Evolutionary conservation across 2,888 invertebrate species (phyloP).

Genomic region (Tinea semifulvella): DNA sequence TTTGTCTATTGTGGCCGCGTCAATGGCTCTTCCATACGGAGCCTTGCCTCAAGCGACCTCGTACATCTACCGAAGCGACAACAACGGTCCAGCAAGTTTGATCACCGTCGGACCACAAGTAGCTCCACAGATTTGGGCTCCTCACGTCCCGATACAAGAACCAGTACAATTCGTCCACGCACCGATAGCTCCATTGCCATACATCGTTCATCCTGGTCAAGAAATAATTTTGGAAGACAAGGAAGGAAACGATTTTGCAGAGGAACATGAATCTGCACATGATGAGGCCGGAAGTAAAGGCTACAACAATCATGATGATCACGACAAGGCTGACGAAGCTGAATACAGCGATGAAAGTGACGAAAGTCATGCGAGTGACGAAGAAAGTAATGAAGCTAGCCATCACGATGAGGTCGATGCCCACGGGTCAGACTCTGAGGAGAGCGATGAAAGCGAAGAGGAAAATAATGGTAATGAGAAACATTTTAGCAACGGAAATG

Average conservation of each 20-base stretch:
- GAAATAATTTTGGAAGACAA: slow-evolving; percentile 31
- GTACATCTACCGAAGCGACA: slow-evolving; percentile 62
- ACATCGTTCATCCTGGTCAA: slow-evolving; percentile 33
- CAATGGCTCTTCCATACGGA: slow-evolving; percentile 38
- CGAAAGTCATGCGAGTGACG: slow-evolving; percentile 61
- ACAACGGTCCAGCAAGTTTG: slow-evolving; percentile 53
- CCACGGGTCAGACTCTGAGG: slow-evolving; percentile 63
- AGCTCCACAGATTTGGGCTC: slow-evolving; percentile 36
- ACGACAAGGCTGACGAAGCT: slow-evolving; percentile 65
- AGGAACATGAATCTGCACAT: slow-evolving; percentile 52
- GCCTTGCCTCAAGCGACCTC: slow-evolving; percentile 57
- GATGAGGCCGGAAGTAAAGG: slow-evolving; percentile 68
- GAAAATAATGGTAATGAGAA: slow-evolving; percentile 53
- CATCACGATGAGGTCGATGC: slow-evolving; percentile 63
- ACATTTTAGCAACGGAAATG: slow-evolving; percentile 55
- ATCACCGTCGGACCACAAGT: slow-evolving; percentile 49
- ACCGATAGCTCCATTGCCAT: slow-evolving; percentile 44
- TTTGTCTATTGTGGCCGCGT: slow-evolving; percentile 16
- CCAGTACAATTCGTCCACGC: slow-evolving; percentile 31
- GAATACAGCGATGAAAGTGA: slow-evolving; percentile 61
- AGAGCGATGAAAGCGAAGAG: slow-evolving; percentile 62
- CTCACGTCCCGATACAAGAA: slow-evolving; percentile 33
- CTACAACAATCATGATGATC: slow-evolving; percentile 58
- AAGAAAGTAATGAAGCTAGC: slow-evolving; percentile 60
- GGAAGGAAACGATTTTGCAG: slow-evolving; percentile 55